Conservation (phyloP, 2,797 vertebrate genomes). For the Pteropus rufus region DNA sequence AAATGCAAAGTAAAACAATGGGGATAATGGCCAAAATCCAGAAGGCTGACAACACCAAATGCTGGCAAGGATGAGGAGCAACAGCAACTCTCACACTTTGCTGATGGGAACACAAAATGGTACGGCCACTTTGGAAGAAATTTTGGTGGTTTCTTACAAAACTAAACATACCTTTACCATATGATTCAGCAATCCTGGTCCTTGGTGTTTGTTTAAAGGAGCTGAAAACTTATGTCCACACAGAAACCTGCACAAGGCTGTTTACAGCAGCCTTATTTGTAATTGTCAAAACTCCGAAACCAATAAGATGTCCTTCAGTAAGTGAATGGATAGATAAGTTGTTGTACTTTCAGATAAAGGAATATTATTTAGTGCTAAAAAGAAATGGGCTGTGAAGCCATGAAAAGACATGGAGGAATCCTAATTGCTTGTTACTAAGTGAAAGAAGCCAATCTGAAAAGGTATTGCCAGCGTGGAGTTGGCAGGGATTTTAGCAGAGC, state of each 20-base stretch:
- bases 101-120: not conserved
- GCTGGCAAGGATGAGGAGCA: not conserved
- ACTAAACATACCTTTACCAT: not conserved
- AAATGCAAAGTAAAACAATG: not conserved
- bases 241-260: not conserved
- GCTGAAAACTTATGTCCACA: not conserved
- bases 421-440: not conserved
- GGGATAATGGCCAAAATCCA: not conserved
- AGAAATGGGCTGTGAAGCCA: not conserved
- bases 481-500: not conserved
- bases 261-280: not conserved
- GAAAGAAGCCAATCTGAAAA: not conserved
- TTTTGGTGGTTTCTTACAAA: not conserved
- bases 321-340: not conserved
- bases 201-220: not conserved
- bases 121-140: not conserved
- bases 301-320: not conserved
- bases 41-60: not conserved
- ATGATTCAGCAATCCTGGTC: not conserved
- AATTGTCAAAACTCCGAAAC: not conserved
- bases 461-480: not conserved
- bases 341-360: not conserved
- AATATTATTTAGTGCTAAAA: not conserved
- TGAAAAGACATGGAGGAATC: not conserved
- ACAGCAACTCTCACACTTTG: not conserved